Conservation (phyloP, 2,113 vertebrate species). For the Phocoena sinus region DNA sequence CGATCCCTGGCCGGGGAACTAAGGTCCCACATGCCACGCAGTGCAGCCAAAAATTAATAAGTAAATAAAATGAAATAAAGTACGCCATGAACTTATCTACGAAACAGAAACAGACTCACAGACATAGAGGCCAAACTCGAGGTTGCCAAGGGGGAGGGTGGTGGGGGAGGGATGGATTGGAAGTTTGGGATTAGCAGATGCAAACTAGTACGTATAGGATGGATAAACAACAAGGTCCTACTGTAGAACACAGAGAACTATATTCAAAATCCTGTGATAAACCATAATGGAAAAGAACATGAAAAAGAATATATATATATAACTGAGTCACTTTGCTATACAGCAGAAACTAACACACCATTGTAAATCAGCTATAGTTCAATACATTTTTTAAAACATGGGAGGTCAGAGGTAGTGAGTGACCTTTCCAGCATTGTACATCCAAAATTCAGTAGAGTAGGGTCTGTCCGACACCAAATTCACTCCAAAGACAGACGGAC, state of each 20-base stretch:
- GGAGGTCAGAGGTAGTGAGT: not conserved
- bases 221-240: not conserved
- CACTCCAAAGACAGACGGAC: rapidly evolving
- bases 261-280: rapidly evolving
- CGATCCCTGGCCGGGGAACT: too few relatives aligned
- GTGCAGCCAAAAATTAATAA: too few relatives aligned
- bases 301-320: rapidly evolving
- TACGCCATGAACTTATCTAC: not conserved
- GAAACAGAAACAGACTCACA: too few relatives aligned
- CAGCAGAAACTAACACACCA: not conserved
- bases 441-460: not conserved
- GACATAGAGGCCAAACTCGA: not conserved
- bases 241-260: not conserved
- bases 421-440: rapidly evolving
- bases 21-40: too few relatives aligned
- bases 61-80: too few relatives aligned
- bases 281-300: rapidly evolving
- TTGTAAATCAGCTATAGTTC: not conserved
- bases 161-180: too few relatives aligned
- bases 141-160: not conserved
- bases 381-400: not conserved
- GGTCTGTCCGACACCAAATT: not conserved
- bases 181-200: not conserved
- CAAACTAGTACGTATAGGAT: rapidly evolving
- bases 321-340: not conserved